phyloP scores from a whole-genome alignment of 2,888 invertebrate species.

The Salticus scenicus region DNA sequence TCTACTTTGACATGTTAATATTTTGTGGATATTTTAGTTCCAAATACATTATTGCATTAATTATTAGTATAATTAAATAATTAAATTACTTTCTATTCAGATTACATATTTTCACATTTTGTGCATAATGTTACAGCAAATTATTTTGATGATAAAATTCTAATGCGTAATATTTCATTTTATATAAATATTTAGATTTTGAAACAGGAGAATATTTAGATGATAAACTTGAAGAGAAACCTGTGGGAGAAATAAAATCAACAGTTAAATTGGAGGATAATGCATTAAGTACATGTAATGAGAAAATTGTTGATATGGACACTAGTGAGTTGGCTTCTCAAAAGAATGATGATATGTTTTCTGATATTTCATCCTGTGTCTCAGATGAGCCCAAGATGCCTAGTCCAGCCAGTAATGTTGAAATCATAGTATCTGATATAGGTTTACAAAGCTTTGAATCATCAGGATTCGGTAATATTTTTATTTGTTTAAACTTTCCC shows the following conservation, averaged over 20 bases:
- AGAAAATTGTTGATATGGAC: not conserved
- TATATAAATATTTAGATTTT: no score
- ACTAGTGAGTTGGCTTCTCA: not conserved
- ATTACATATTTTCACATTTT: no score
- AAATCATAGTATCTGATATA: not conserved
- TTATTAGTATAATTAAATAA: no score
- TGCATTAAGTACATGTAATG: not conserved
- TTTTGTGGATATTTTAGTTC: no score
- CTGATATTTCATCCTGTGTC: not conserved
- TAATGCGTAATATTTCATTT: not conserved
- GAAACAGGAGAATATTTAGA: not conserved
- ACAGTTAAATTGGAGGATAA: not conserved
- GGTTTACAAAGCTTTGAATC: no score
- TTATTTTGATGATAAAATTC: no score
- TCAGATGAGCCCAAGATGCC: not conserved
- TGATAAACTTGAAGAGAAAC: not conserved
- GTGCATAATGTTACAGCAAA: no score
- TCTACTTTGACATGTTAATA: no score
- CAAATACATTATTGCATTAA: no score
- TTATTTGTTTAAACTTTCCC: no score
- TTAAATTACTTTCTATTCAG: no score
- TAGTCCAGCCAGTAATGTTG: not conserved
- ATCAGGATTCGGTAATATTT: no score
- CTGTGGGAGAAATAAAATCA: not conserved
- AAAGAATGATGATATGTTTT: not conserved